These are phyloP conservation scores for Manacus vitellinus DNA, from an alignment of 2,113 vertebrate species.

Conservation along the genomic window DNA sequence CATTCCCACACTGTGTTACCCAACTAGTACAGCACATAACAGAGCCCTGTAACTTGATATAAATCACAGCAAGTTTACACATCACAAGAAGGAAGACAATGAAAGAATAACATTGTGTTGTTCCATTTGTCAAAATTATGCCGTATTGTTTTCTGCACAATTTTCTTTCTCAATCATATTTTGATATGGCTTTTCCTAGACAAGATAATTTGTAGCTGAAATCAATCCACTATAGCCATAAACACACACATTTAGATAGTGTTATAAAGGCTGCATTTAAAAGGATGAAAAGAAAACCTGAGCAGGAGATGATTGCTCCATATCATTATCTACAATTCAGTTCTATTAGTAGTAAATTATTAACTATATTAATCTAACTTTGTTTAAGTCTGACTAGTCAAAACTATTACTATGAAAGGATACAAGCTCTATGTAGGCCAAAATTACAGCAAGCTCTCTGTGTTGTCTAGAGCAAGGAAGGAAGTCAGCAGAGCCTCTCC, in stretches of 20 bases:
- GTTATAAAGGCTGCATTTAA: neutral
- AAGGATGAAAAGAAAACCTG: neutral
- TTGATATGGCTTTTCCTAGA: neutral
- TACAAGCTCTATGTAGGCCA: neutral
- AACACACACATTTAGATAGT: neutral
- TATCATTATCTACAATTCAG: conserved; percentile 3
- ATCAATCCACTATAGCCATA: neutral
- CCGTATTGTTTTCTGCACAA: neutral
- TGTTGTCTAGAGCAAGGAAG: neutral
- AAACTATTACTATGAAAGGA: neutral
- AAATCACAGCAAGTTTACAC: neutral
- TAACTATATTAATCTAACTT: conserved; percentile 27
- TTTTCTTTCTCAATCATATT: neutral
- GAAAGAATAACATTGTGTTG: neutral
- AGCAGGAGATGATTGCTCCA: conserved; percentile 32
- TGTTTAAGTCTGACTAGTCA: neutral
- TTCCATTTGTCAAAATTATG: neutral
- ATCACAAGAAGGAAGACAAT: neutral
- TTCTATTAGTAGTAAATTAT: conserved; percentile 46
- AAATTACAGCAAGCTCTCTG: neutral
- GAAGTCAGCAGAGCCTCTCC: neutral
- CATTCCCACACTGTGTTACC: neutral
- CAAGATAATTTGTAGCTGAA: neutral
- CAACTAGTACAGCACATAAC: rapidly evolving
- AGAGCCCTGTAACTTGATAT: neutral